These are phyloP conservation scores for Rhynchonycteris naso DNA, from an alignment of 2,797 vertebrate species.

Conservation along the genomic window DNA sequence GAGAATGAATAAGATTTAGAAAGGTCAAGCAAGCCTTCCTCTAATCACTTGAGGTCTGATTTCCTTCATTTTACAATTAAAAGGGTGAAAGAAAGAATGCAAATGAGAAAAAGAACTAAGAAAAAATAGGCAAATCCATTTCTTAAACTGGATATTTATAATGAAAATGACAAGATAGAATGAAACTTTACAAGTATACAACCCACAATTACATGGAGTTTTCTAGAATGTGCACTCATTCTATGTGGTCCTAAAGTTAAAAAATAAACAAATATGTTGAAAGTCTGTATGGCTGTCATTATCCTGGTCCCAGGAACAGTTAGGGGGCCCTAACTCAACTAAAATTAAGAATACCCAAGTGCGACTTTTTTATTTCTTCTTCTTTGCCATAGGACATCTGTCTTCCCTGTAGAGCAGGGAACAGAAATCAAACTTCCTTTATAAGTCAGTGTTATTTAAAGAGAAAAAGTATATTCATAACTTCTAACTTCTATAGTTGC, in stretches of 20 bases:
- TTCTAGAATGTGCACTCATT: background rate
- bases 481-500: background rate
- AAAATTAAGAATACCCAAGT: background rate
- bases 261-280: background rate
- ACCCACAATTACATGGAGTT: background rate
- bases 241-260: background rate
- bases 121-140: background rate
- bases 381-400: background rate
- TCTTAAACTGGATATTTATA: background rate
- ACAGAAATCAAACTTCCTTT: background rate
- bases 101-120: background rate
- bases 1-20: conserved; percentile 62
- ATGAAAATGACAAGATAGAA: conserved; percentile 8
- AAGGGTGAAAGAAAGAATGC: conserved; percentile 28
- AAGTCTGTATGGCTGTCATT: background rate
- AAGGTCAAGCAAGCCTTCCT: conserved; percentile 61
- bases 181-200: background rate
- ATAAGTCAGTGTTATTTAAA: background rate
- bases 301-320: background rate
- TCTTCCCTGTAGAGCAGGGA: background rate
- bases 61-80: conserved; percentile 61
- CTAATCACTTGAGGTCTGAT: conserved; percentile 39
- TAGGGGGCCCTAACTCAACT: background rate
- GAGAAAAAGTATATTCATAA: background rate
- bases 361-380: background rate